phyloP scores from a whole-genome alignment of 1,140 invertebrate genomes.

The Littorina saxatilis region DNA sequence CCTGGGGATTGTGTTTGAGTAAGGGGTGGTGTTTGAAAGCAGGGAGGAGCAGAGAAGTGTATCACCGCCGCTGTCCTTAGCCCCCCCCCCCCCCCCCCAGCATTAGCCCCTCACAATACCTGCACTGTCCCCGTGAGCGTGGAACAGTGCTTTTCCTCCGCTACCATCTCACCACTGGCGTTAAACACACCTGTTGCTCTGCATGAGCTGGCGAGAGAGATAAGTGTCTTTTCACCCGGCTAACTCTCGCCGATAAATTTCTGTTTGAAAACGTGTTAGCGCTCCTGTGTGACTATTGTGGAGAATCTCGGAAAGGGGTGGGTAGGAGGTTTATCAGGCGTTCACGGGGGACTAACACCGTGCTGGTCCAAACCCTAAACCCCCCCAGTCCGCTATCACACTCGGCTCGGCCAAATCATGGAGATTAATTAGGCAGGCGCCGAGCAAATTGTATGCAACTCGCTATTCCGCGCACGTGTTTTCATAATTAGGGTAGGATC shows the following conservation, averaged over 20 bases:
- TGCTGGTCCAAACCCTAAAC: background rate
- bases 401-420: conserved; percentile 13
- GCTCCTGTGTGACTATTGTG: conserved; percentile 16
- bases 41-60: background rate
- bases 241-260: conserved; percentile 12
- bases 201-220: background rate
- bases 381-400: conserved; percentile 21
- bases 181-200: conserved; percentile 14
- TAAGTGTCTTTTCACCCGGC: conserved; percentile 3
- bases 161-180: background rate
- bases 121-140: too few species aligned
- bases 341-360: background rate
- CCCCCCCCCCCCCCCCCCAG: too few species aligned
- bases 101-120: too few species aligned
- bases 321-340: background rate
- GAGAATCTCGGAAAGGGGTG: background rate
- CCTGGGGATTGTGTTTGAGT: background rate
- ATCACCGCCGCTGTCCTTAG: background rate
- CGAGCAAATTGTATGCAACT: conserved; percentile 24
- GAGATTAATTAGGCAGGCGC: conserved; percentile 38
- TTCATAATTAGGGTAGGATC: conserved; percentile 33
- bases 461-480: conserved; percentile 36
- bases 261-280: conserved; percentile 23
- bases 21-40: background rate
- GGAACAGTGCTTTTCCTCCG: background rate